Conservation (phyloP, 64 coral and sea anemone genomes). For the Pocillopora damicornis region DNA sequence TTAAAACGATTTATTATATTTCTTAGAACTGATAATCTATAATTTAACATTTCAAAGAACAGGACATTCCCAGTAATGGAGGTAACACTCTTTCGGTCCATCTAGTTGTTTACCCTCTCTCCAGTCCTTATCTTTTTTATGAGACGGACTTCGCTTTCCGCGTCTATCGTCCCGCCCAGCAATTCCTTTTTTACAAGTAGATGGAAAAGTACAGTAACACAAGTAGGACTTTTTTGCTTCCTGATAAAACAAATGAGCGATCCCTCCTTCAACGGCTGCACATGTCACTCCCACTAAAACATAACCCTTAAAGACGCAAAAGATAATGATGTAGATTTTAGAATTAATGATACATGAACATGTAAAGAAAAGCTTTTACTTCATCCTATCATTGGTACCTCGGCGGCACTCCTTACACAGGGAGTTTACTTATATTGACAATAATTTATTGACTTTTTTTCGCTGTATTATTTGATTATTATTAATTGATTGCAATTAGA, state of each 20-base stretch:
- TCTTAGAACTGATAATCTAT: not conserved
- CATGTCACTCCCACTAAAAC: not conserved
- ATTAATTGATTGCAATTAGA: no score
- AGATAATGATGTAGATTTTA: not conserved
- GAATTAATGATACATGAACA: not conserved
- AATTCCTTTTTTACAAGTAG: not conserved
- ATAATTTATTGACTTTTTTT: no score
- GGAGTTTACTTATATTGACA: no score
- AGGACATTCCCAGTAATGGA: conserved; percentile 5
- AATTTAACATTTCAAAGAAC: not conserved
- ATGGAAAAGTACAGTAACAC: not conserved
- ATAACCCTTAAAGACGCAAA: not conserved
- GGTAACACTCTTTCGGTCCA: not conserved
- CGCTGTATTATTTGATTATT: no score
- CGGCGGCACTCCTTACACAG: no score
- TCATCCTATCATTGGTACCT: no score
- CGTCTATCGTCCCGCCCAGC: not conserved
- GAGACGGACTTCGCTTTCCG: not conserved
- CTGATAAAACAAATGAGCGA: not conserved
- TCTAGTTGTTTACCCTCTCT: not conserved
- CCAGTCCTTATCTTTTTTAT: not conserved
- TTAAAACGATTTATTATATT: no score
- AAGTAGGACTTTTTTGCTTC: not conserved
- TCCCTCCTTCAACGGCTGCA: not conserved
- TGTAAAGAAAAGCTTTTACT: not conserved